These are phyloP conservation scores for Trachelus iudaicus DNA, from an alignment of 2,888 invertebrate species.

Conservation along the genomic window DNA sequence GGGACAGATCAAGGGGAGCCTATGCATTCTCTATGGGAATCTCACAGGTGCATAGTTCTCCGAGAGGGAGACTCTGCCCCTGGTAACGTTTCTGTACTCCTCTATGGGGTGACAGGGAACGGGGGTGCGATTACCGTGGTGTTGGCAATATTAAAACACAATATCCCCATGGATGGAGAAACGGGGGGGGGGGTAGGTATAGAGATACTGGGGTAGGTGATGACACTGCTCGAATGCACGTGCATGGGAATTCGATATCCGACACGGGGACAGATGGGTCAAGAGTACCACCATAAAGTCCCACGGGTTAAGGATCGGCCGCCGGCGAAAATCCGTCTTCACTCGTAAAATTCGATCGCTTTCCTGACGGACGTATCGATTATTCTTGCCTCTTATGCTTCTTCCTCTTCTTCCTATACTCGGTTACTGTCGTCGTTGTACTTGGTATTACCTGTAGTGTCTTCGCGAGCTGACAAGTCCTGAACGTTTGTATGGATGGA, in stretches of 20 bases:
- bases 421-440: neutral
- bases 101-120: constrained; percentile 10
- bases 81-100: constrained; percentile 35
- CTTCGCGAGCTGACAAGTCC: neutral
- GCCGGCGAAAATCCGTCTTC: constrained; percentile 42
- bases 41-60: constrained; percentile 63
- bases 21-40: constrained; percentile 55
- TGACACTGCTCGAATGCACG: constrained; percentile 64
- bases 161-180: constrained; percentile 37
- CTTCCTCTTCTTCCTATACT: neutral
- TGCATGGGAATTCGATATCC: constrained; percentile 63
- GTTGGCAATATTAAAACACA: constrained; percentile 62
- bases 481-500: neutral
- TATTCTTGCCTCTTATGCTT: neutral
- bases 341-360: constrained; percentile 49
- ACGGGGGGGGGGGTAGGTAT: constrained; percentile 9
- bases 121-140: constrained; percentile 20
- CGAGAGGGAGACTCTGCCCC: constrained; percentile 48
- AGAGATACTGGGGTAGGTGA: constrained; percentile 50
- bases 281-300: constrained; percentile 51
- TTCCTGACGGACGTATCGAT: neutral
- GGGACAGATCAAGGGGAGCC: constrained; percentile 45
- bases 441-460: neutral
- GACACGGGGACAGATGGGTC: constrained; percentile 48
- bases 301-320: constrained; percentile 50